phyloP scores from a whole-genome alignment of 2,888 invertebrate genomes.

The Callyntrura sp. region DNA sequence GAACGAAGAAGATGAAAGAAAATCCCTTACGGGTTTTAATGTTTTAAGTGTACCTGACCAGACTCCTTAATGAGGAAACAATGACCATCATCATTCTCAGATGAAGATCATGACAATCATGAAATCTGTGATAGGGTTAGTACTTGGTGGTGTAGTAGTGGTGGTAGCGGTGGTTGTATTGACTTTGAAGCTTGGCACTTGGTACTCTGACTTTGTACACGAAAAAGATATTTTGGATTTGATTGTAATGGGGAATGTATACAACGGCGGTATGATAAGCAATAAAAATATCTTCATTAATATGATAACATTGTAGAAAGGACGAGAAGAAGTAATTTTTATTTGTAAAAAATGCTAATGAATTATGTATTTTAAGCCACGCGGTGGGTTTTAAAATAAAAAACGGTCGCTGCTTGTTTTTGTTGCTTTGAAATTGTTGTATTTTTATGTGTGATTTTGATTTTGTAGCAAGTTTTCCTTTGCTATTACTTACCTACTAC shows the following conservation, averaged over 20 bases:
- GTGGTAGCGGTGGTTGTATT: slow-evolving; percentile 2
- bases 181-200: neutral
- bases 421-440: too few species aligned
- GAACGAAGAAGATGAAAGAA: slow-evolving; percentile 38
- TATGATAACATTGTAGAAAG: neutral
- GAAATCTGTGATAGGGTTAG: slow-evolving; percentile 32
- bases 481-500: too few species aligned
- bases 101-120: slow-evolving; percentile 49
- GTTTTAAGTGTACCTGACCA: slow-evolving; percentile 60
- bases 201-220: too few species aligned
- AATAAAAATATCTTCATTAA: neutral
- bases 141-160: too few species aligned
- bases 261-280: neutral
- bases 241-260: neutral
- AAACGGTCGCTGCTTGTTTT: too few species aligned
- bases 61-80: slow-evolving; percentile 72
- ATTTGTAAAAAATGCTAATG: too few species aligned
- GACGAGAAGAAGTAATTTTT: too few species aligned
- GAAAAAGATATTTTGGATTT: neutral
- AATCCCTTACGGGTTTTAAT: slow-evolving; percentile 74
- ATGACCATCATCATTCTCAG: slow-evolving; percentile 50
- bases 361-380: too few species aligned
- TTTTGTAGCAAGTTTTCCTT: too few species aligned
- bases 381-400: too few species aligned
- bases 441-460: too few species aligned